Base-by-base conservation (phyloP, 2,797 vertebrate species). In the Hippoglossus hippoglossus region DNA sequence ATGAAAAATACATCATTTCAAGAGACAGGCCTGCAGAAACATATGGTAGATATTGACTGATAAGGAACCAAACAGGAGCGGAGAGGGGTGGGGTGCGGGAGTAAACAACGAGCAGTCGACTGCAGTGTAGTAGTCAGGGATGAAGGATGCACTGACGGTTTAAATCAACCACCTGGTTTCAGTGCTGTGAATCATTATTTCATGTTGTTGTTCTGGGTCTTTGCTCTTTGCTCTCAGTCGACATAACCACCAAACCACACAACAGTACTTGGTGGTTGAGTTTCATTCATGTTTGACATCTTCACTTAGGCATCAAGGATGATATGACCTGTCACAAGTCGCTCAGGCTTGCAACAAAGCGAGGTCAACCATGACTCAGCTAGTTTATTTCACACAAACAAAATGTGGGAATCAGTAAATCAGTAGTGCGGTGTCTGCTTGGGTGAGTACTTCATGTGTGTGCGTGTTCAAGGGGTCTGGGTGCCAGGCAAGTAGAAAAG, bases 1-100 rank as follows among this genome's bases (percentile, higher is more conserved):
- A 71, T 79, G 57, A 75, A 77, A 73, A 80, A 85, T 58, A 73
- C 62, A 77, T 69, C 1, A 77, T 82, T 79, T 69, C 46, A 25
- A 70, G 25, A 79, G 67, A 73, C 68, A 72, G 25, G 56, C 21
- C 63, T 50, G 51, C 24, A 66, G 52, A 73, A 75, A 51, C 71
- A 77, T 74, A 64, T 54, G 73, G 67, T 44, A 69, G 68, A 79
- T 75, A 63, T 51, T 70, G 80, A 83, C 63, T 34, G 57, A 70
- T 57, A 68, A 50, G 16, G n/a, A 70, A 72, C 36, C n/a, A 34
- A 67, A 59, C 12, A 7, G 26, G 16, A 61, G 31, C 18, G 12
- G 25, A 60, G 41, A 44, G 46, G 16, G 4, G 12, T 16, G 44
- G 44, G 44, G 44, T 15, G 44, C 2, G 44, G 44, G 11, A 55